phyloP scores from a whole-genome alignment of 2,113 vertebrate species.

The Genyomyrus donnyi region DNA sequence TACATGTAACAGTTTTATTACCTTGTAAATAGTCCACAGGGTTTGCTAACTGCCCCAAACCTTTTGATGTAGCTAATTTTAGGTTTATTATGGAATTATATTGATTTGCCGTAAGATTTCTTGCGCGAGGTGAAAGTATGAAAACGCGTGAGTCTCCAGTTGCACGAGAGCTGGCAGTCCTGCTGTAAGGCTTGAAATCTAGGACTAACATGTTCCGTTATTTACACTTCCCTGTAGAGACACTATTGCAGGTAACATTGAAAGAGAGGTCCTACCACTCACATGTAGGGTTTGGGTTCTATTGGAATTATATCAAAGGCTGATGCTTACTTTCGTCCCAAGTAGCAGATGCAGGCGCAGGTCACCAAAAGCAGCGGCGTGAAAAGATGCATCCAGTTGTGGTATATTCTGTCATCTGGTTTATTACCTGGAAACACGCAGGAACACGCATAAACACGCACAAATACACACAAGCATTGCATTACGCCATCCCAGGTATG shows the following conservation, averaged over 20 bases:
- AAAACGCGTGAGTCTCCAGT: neutral
- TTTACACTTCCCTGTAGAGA: neutral
- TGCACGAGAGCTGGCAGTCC: neutral
- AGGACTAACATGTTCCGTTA: neutral
- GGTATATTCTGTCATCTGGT: neutral
- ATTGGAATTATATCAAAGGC: constrained; percentile 22
- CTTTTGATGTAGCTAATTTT: neutral
- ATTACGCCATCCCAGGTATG: neutral
- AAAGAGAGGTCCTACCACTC: neutral
- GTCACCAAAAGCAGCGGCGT: constrained; percentile 9
- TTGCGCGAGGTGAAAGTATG: neutral
- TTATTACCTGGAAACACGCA: neutral
- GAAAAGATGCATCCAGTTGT: neutral
- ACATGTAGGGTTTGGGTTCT: constrained; percentile 38
- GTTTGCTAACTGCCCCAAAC: neutral
- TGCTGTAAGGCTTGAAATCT: neutral
- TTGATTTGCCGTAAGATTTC: neutral
- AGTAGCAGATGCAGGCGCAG: constrained; percentile 7
- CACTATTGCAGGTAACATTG: neutral
- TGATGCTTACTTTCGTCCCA: constrained; percentile 29
- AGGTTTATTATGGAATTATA: neutral
- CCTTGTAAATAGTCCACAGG: too few relatives aligned
- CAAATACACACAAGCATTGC: neutral
- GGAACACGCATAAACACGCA: neutral
- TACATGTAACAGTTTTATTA: neutral